Conservation (phyloP, 1,140 invertebrate genomes). For the Drosophila hydei region DNA sequence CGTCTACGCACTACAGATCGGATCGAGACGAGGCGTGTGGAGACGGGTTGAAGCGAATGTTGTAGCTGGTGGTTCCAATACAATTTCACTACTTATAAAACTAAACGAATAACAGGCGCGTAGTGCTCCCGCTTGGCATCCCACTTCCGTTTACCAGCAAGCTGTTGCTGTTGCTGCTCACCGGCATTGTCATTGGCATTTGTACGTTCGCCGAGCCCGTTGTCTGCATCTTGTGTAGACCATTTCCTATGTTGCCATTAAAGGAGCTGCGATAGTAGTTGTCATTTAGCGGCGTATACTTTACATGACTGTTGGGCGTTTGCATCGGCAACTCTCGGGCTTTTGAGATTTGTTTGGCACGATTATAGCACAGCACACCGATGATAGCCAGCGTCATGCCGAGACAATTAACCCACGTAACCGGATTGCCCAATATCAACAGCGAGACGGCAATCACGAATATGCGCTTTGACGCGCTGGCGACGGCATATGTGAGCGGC, state of each 20-base stretch:
- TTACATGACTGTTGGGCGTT: slow-evolving; percentile 59
- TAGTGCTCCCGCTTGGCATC: slow-evolving; percentile 70
- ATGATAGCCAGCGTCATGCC: slow-evolving; percentile 96
- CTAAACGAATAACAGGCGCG: slow-evolving; percentile 79
- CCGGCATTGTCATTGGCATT: slow-evolving; percentile 24
- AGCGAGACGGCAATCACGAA: slow-evolving; percentile 96
- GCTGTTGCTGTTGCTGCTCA: slow-evolving; percentile 50
- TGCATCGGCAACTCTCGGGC: slow-evolving; percentile 49
- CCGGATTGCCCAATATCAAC: slow-evolving; percentile 95
- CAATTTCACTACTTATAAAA: slow-evolving; percentile 59
- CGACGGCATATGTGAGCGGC: slow-evolving; percentile 97
- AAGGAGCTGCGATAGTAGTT: slow-evolving; percentile 66
- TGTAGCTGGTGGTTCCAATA: slow-evolving; percentile 9
- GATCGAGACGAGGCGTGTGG: background rate
- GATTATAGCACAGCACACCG: slow-evolving; percentile 96
- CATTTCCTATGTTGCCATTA: slow-evolving; percentile 64
- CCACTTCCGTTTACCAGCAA: slow-evolving; percentile 69
- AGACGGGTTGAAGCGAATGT: background rate
- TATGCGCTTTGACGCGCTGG: slow-evolving; percentile 97
- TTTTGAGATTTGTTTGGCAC: slow-evolving; percentile 76
- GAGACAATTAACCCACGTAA: slow-evolving; percentile 93
- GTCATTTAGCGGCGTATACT: slow-evolving; percentile 66
- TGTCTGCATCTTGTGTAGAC: slow-evolving; percentile 44
- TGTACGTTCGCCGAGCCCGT: slow-evolving; percentile 3
- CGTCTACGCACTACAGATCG: slow-evolving; percentile 3